These are phyloP conservation scores for Neomicropteryx cornuta DNA, from an alignment of 1,140 invertebrate species.

Conservation along the genomic window DNA sequence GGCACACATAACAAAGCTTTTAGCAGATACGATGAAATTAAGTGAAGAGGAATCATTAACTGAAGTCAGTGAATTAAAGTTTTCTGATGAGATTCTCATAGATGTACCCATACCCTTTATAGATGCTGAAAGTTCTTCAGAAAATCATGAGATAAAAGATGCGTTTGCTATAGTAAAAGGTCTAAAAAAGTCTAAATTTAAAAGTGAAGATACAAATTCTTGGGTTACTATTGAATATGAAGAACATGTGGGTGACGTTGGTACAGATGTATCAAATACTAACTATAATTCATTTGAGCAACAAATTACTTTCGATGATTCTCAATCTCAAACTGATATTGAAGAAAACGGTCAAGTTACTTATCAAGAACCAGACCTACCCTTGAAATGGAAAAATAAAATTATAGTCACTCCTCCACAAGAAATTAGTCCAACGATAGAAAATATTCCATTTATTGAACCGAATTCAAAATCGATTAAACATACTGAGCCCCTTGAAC, in stretches of 20 bases:
- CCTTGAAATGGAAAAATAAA: constrained; percentile 40
- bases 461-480: constrained; percentile 27
- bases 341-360: constrained; percentile 21
- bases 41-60: constrained; percentile 55
- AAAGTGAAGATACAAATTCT: constrained; percentile 48
- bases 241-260: constrained; percentile 41
- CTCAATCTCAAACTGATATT: constrained; percentile 26
- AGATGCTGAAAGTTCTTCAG: constrained; percentile 39
- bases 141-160: constrained; percentile 24
- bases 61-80: constrained; percentile 45
- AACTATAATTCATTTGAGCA: constrained; percentile 26
- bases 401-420: constrained; percentile 40
- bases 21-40: constrained; percentile 19
- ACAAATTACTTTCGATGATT: constrained; percentile 38
- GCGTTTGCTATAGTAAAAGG: constrained; percentile 28
- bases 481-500: constrained; percentile 33
- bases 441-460: constrained; percentile 37
- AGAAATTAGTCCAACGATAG: constrained; percentile 38
- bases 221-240: constrained; percentile 51
- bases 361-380: constrained; percentile 24
- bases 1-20: constrained; percentile 9
- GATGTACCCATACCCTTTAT: constrained; percentile 32
- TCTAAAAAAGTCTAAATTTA: constrained; percentile 32
- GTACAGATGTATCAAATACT: constrained; percentile 24
- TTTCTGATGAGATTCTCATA: constrained; percentile 35